Evolutionary conservation across 2,888 invertebrate species (phyloP).

Genomic region (Homarus gammarus): DNA sequence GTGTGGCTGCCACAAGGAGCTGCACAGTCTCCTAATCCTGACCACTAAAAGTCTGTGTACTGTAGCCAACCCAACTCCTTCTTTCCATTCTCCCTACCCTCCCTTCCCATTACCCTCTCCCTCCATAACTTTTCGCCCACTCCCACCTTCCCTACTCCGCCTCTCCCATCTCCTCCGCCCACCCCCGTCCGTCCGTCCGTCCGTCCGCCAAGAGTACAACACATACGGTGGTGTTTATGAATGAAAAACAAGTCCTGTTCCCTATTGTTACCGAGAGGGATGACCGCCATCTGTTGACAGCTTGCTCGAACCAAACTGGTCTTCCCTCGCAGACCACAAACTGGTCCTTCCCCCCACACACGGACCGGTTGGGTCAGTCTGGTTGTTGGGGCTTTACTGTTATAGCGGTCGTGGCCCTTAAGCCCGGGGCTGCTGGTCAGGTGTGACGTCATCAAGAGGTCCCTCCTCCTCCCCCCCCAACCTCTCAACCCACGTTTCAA

Average conservation of each 20-base stretch:
- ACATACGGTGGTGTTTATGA: conserved; percentile 56
- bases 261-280: conserved; percentile 57
- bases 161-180: not conserved
- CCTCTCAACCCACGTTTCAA: no score
- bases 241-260: conserved; percentile 65
- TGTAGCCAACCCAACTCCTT: no score
- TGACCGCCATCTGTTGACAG: conserved; percentile 57
- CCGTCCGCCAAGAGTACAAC: conserved; percentile 51
- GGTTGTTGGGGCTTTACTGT: conserved; percentile 56
- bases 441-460: conserved; percentile 22
- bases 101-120: no score
- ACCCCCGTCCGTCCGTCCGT: not conserved
- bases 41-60: no score
- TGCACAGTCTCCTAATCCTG: no score
- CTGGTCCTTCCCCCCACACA: conserved; percentile 49
- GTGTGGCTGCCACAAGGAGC: no score
- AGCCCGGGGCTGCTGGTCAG: conserved; percentile 36
- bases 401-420: conserved; percentile 40
- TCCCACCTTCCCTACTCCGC: not conserved
- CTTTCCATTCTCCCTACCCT: no score
- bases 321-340: conserved; percentile 52
- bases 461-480: no score
- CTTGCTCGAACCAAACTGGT: conserved; percentile 52
- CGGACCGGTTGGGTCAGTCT: conserved; percentile 58
- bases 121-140: not conserved